phyloP scores from a whole-genome alignment of 2,797 vertebrate genomes.

The Bradypus variegatus region DNA sequence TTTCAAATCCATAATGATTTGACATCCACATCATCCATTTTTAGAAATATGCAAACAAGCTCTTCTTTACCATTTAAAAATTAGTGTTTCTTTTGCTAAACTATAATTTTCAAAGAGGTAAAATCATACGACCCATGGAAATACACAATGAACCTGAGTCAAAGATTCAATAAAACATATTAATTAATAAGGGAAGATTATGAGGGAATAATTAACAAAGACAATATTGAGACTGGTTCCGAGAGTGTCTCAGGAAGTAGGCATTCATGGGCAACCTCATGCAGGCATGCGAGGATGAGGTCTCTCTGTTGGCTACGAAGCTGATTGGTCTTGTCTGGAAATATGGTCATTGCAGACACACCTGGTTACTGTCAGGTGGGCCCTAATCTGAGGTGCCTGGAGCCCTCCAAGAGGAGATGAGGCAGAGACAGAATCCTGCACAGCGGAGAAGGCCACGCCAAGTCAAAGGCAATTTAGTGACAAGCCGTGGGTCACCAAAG shows the following conservation, averaged over 20 bases:
- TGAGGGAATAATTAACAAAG: neutral
- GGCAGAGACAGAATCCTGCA: no score
- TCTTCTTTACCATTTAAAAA: neutral
- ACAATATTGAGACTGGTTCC: neutral
- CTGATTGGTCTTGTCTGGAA: no score
- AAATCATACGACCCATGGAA: neutral
- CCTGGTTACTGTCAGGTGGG: no score
- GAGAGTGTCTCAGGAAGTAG: neutral
- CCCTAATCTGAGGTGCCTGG: no score
- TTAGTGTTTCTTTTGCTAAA: neutral
- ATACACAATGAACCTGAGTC: neutral
- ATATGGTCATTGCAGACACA: no score
- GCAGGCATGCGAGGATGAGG: neutral
- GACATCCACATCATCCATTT: neutral
- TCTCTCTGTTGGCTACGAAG: neutral
- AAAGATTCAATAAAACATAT: neutral
- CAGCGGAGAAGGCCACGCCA: no score
- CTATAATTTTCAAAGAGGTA: neutral
- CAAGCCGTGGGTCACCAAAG: no score
- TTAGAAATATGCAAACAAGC: neutral
- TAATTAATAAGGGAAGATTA: neutral
- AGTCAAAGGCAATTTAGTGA: no score
- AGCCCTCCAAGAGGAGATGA: no score
- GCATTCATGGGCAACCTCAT: neutral
- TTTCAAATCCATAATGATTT: neutral